phyloP scores from a whole-genome alignment of 2,113 vertebrate species.

The Axis porcinus region DNA sequence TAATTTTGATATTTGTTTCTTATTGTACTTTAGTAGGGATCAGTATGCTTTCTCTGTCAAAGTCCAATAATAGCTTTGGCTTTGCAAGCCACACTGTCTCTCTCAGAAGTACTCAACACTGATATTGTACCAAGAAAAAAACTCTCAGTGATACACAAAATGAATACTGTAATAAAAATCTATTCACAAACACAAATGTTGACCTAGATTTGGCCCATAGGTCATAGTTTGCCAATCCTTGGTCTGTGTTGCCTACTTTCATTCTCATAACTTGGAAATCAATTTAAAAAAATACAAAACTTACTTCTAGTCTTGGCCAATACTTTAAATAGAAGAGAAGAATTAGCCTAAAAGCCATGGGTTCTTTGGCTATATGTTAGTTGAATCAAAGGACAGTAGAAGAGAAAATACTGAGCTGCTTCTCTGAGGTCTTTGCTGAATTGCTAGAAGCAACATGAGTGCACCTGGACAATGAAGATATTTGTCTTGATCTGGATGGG shows the following conservation, averaged over 20 bases:
- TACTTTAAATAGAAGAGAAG: neutral
- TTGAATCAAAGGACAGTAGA: neutral
- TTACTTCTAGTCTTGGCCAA: neutral
- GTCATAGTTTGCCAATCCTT: neutral
- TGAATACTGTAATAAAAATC: neutral
- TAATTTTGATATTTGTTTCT: neutral
- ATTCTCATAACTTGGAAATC: neutral
- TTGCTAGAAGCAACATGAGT: neutral
- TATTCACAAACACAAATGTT: neutral
- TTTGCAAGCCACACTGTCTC: neutral
- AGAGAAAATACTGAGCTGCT: neutral
- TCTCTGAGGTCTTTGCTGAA: neutral
- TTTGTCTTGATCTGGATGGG: neutral
- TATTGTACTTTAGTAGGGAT: neutral
- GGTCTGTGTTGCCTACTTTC: neutral
- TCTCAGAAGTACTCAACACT: neutral
- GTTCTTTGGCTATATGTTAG: neutral
- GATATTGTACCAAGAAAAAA: neutral
- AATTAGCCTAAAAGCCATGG: neutral
- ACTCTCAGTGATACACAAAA: neutral
- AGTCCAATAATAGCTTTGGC: neutral
- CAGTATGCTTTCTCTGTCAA: neutral
- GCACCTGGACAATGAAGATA: neutral
- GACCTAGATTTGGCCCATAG: neutral
- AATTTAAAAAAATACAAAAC: neutral